Evolutionary conservation across 2,888 invertebrate species (phyloP).

Genomic region (Loripinus fragilis): DNA sequence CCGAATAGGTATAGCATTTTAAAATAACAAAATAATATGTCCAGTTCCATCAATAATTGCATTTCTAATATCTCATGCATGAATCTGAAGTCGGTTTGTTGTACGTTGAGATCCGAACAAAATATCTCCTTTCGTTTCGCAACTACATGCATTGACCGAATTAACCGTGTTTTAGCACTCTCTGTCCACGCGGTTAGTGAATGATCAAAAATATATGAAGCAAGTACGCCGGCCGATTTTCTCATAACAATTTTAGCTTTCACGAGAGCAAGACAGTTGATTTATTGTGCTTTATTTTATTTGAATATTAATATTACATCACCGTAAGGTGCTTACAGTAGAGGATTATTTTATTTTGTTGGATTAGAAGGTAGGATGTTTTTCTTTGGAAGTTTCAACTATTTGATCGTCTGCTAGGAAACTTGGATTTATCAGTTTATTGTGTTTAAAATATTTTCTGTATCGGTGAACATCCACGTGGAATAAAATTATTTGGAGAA

Average conservation of each 20-base stretch:
- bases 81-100: slow-evolving; percentile 1
- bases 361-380: background rate
- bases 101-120: background rate
- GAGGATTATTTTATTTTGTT: background rate
- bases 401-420: too few relatives aligned
- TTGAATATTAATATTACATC: background rate
- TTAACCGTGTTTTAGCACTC: slow-evolving; percentile 49
- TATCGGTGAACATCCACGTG: too few relatives aligned
- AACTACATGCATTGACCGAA: slow-evolving; percentile 47
- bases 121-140: background rate
- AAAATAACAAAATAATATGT: too few relatives aligned
- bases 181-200: slow-evolving; percentile 51
- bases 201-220: slow-evolving; percentile 47
- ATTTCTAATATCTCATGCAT: too few relatives aligned
- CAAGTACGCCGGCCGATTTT: slow-evolving; percentile 44
- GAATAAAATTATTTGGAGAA: too few relatives aligned
- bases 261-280: slow-evolving; percentile 10
- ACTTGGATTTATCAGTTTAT: too few relatives aligned
- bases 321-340: background rate
- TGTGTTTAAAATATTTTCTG: too few relatives aligned
- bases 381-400: too few relatives aligned
- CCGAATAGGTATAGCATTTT: too few relatives aligned
- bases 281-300: background rate
- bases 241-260: slow-evolving; percentile 18
- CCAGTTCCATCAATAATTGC: too few relatives aligned